phyloP scores from a whole-genome alignment of 2,888 invertebrate genomes.

The Microctonus aethiopoides region DNA sequence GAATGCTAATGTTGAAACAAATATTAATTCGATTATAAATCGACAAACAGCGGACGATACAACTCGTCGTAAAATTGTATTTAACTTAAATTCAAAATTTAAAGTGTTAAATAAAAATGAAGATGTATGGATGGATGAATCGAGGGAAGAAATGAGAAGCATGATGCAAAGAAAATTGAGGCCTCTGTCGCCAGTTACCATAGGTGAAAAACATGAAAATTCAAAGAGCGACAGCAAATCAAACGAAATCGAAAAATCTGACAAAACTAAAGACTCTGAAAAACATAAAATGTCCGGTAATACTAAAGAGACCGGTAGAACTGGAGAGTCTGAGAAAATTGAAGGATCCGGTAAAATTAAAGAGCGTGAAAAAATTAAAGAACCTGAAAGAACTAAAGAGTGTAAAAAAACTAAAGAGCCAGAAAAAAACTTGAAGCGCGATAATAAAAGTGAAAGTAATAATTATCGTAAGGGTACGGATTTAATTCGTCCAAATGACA shows the following conservation, averaged over 20 bases:
- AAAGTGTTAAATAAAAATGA: slow-evolving; percentile 47
- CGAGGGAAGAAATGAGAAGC: not conserved
- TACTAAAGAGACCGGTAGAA: not conserved
- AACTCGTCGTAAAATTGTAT: slow-evolving; percentile 52
- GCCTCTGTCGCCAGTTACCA: not conserved
- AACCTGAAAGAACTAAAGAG: not conserved
- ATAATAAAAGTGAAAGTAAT: not conserved
- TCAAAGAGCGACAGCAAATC: not conserved
- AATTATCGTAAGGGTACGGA: not conserved
- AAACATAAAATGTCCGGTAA: not conserved
- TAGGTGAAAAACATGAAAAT: not conserved
- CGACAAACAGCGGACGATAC: slow-evolving; percentile 36
- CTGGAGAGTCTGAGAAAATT: not conserved
- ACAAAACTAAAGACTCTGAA: not conserved
- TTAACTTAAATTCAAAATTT: slow-evolving; percentile 52
- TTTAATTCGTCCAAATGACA: not conserved
- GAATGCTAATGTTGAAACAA: not conserved
- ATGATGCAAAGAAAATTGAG: not conserved
- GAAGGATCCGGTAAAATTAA: not conserved
- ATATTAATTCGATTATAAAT: slow-evolving; percentile 4
- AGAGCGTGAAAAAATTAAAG: not conserved
- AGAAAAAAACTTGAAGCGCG: no score
- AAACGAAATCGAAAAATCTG: no score
- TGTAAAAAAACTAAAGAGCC: not conserved
- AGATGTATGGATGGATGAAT: slow-evolving; percentile 43